Evolutionary conservation across 1,140 invertebrate species (phyloP), one percentile per base, ranked within the genome.

Genomic region (silkworm (Bombyx mori)): DNA sequence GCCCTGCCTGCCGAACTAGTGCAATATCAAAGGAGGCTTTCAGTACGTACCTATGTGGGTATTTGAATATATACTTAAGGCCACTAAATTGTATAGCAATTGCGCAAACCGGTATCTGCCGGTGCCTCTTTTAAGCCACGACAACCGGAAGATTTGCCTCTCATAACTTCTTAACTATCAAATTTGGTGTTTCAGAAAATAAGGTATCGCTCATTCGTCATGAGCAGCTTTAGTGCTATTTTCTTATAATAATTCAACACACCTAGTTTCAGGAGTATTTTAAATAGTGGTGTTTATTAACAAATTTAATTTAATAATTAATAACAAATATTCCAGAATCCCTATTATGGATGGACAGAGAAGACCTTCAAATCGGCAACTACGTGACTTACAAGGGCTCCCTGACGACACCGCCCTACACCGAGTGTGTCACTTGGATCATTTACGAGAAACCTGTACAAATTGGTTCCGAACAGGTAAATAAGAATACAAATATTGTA

Each of bases 361-460:
- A 73, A 42, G 82, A 86, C 56, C 73, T 85, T 9, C 69, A 74
- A 0, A 71, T 74, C 7, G 79, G 82, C 6, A 78, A 62, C 55
- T 90, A 89, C 72, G 95, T 93, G 73, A 94, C 92, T 0, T 97
- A 97, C 77, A 86, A 86, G 43, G 95, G 95, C 0, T 95, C 94
- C 0, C 76, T 97, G 10, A 96, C 94, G 1, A 95, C 94, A 1
- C 94, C 95, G 12, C 94, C 95, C 0, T 95, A 93, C 67, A 91
- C 89, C 8, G 95, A 97, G 86, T 91, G 91, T 58, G 95, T 96
- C 22, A 93, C 90, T 0, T 97, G 95, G 95, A 93, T 96, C 50
- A 90, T 96, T 60, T 94, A 95, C 64, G 92, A 92, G 66, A 89
- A 94, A 62, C 90, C 91, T 1, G 89, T 93, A 12, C 79, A 89